Conservation (phyloP, 2,113 vertebrate genomes). For the Stigmatopora nigra region DNA sequence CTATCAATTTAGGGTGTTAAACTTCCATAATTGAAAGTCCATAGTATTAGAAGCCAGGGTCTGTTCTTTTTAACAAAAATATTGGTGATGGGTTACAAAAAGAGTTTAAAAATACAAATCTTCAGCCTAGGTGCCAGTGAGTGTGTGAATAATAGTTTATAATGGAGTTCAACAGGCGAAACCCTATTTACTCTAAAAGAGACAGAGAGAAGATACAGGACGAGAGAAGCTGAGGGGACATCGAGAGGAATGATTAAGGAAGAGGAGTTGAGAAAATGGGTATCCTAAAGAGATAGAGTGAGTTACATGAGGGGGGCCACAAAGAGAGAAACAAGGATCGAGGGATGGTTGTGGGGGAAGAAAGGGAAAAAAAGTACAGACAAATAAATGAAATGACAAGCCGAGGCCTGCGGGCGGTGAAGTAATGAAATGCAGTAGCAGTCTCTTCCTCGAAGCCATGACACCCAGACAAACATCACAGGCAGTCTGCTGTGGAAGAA, state of each 20-base stretch:
- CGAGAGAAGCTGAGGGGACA: slow-evolving; percentile 33
- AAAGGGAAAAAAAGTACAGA: slow-evolving; percentile 41
- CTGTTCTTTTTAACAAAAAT: too few relatives aligned
- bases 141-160: slow-evolving; percentile 51
- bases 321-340: slow-evolving; percentile 44
- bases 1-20: too few relatives aligned
- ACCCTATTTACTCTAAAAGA: slow-evolving; percentile 63
- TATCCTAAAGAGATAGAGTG: slow-evolving; percentile 51
- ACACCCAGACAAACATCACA: slow-evolving; percentile 64
- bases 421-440: slow-evolving; percentile 62
- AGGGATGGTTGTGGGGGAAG: slow-evolving; percentile 45
- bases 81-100: neutral
- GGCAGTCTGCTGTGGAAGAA: slow-evolving; percentile 49
- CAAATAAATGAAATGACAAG: slow-evolving; percentile 65
- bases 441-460: slow-evolving; percentile 51
- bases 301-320: slow-evolving; percentile 35
- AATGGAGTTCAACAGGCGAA: slow-evolving; percentile 66
- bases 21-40: too few relatives aligned
- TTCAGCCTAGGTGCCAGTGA: slow-evolving; percentile 12
- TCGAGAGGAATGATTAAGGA: slow-evolving; percentile 54
- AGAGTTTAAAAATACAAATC: slow-evolving; percentile 11
- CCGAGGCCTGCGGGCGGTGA: slow-evolving; percentile 48
- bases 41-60: too few relatives aligned
- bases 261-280: slow-evolving; percentile 50
- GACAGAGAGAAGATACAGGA: slow-evolving; percentile 31